Conservation (phyloP, 2,888 invertebrate species). For the Tolmerus cingulatus region DNA sequence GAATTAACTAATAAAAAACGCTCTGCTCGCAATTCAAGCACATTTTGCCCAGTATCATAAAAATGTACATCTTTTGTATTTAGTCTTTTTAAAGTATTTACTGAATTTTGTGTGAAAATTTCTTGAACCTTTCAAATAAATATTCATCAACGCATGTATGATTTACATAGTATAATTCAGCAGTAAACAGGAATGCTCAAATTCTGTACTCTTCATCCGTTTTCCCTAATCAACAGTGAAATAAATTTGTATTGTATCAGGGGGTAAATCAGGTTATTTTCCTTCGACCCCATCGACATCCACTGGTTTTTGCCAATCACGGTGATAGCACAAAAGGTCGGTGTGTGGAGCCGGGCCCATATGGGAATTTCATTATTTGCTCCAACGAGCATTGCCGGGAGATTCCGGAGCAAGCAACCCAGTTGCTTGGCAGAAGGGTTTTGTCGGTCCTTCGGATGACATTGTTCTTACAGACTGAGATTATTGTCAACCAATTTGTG, state of each 20-base stretch:
- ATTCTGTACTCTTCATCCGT: not conserved
- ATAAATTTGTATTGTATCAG: not conserved
- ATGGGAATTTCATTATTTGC: not conserved
- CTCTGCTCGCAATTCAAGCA: too few relatives aligned
- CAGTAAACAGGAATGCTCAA: not conserved
- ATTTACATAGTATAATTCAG: not conserved
- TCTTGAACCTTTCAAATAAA: too few relatives aligned
- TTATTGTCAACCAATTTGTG: not conserved
- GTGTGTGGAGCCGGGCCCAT: not conserved
- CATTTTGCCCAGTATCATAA: too few relatives aligned
- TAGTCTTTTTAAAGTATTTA: too few relatives aligned
- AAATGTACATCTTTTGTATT: too few relatives aligned
- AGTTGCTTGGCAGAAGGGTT: not conserved
- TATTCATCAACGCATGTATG: too few relatives aligned
- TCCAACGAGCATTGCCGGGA: not conserved
- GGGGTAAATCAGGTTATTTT: not conserved
- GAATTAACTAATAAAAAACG: too few relatives aligned
- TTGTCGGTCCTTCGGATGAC: not conserved
- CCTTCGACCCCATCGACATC: not conserved
- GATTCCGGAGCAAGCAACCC: not conserved
- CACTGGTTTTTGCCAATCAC: not conserved
- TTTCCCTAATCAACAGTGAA: not conserved
- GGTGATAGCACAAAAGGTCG: not conserved
- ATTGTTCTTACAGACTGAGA: not conserved
- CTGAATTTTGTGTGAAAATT: too few relatives aligned